phyloP scores from a whole-genome alignment of 2,888 invertebrate species.

The Aplocera efformata region DNA sequence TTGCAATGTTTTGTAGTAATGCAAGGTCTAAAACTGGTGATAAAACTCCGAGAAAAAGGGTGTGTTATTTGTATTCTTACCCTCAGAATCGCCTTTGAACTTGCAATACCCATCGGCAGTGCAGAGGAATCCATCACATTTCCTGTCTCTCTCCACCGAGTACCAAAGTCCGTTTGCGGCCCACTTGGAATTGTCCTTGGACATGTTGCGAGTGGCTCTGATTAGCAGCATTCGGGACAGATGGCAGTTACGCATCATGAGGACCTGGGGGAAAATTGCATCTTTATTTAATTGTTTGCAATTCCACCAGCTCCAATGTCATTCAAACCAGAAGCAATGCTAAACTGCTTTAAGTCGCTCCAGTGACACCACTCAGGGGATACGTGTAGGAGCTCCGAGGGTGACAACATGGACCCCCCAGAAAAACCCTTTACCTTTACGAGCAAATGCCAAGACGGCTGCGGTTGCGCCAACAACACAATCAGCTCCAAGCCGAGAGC shows the following conservation, averaged over 20 bases:
- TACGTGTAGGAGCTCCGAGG: no score
- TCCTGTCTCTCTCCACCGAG: conserved; percentile 45
- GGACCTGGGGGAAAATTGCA: conserved; percentile 73
- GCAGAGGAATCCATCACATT: conserved; percentile 86
- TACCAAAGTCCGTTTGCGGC: conserved; percentile 69
- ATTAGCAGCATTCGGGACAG: conserved; percentile 81
- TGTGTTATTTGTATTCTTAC: no score
- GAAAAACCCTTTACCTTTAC: conserved; percentile 85
- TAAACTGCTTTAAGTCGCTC: no score
- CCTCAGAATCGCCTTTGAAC: conserved; percentile 52
- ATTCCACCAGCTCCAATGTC: no score
- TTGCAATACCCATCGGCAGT: conserved; percentile 82
- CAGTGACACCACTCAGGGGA: no score
- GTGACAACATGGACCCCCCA: no score
- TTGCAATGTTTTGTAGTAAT: no score
- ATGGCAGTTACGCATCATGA: conserved; percentile 86
- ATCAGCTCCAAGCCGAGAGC: conserved; percentile 85
- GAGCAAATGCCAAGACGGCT: conserved; percentile 87
- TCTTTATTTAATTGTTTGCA: no score
- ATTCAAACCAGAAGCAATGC: no score
- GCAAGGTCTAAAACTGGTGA: no score
- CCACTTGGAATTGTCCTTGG: conserved; percentile 60
- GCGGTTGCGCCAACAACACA: conserved; percentile 87
- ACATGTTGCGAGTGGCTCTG: conserved; percentile 72
- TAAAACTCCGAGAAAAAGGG: no score